Percentiles rank a stretch among this genome's conserved stretches.
phyloP scores from a whole-genome alignment of 2,113 vertebrate species.

The Stercorarius parasiticus region DNA sequence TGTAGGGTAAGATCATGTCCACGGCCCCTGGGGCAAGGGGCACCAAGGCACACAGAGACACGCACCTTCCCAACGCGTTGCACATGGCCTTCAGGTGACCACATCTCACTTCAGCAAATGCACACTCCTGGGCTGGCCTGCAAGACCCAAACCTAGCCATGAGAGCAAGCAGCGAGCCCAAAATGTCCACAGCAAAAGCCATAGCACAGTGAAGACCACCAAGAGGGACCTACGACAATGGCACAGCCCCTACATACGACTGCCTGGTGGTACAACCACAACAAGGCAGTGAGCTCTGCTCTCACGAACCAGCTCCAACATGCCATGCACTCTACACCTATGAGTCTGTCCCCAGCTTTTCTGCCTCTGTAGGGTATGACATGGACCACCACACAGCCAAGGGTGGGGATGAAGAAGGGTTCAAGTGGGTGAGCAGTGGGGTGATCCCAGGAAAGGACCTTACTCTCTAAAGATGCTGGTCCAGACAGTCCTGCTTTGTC shows the following conservation, averaged over 20 bases:
- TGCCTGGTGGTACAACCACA: not conserved
- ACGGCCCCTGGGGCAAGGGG: fast-evolving
- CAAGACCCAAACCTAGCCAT: not conserved
- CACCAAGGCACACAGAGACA: not conserved
- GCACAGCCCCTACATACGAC: not conserved
- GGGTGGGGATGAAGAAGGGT: not conserved
- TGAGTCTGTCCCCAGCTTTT: not conserved
- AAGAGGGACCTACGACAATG: not conserved
- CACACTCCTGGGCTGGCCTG: fast-evolving
- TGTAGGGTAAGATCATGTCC: not conserved
- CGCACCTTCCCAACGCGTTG: not conserved
- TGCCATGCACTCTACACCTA: not conserved
- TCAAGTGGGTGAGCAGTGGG: not conserved
- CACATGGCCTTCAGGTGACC: not conserved
- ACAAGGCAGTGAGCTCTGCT: not conserved
- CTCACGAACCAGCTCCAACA: not conserved
- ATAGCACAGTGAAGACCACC: not conserved
- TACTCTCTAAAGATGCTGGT: not conserved
- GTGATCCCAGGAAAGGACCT: not conserved
- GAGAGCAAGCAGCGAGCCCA: not conserved
- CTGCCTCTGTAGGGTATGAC: not conserved
- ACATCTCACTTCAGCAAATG: not conserved
- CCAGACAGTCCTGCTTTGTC: not conserved
- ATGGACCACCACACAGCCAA: not conserved
- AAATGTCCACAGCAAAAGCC: not conserved